A percentile compares a stretch with the other conserved stretches of the same genome.
Conservation (phyloP, 1,140 invertebrate genomes). For the Nephotettix cincticeps region DNA sequence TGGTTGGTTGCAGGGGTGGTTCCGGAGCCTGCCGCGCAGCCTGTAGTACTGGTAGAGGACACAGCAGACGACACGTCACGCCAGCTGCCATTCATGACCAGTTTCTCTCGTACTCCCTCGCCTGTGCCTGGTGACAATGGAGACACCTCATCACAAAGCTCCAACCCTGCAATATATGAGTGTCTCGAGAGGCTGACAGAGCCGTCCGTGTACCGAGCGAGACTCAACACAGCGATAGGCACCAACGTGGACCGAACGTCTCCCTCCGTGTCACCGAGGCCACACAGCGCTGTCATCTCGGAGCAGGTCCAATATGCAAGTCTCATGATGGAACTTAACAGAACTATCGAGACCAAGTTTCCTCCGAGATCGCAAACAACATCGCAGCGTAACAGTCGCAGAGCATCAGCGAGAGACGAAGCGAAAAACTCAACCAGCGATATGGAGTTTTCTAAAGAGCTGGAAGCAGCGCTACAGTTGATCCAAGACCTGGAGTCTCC, state of each 20-base stretch:
- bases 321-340: conserved; percentile 50
- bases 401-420: conserved; percentile 20
- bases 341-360: conserved; percentile 33
- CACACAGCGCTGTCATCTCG: conserved; percentile 37
- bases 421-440: neutral
- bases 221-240: conserved; percentile 45
- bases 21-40: conserved; percentile 12
- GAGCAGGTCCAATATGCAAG: conserved; percentile 50
- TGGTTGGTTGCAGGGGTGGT: neutral
- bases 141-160: conserved; percentile 47
- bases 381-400: conserved; percentile 26
- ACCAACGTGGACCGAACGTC: conserved; percentile 26
- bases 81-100: conserved; percentile 50
- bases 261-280: conserved; percentile 44
- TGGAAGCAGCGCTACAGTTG: conserved; percentile 51
- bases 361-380: neutral
- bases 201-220: conserved; percentile 45
- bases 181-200: conserved; percentile 50
- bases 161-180: conserved; percentile 48
- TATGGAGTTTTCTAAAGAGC: conserved; percentile 50
- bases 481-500: conserved; percentile 53
- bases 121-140: conserved; percentile 45
- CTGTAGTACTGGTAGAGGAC: conserved; percentile 24
- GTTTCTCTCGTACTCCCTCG: conserved; percentile 50
- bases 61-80: conserved; percentile 37